Evolutionary conservation across 37 sponge, comb jelly and placozoan genomes (phyloP), one percentile per base, ranked within the genome.

Genomic region (Dysidea cf. avara): DNA sequence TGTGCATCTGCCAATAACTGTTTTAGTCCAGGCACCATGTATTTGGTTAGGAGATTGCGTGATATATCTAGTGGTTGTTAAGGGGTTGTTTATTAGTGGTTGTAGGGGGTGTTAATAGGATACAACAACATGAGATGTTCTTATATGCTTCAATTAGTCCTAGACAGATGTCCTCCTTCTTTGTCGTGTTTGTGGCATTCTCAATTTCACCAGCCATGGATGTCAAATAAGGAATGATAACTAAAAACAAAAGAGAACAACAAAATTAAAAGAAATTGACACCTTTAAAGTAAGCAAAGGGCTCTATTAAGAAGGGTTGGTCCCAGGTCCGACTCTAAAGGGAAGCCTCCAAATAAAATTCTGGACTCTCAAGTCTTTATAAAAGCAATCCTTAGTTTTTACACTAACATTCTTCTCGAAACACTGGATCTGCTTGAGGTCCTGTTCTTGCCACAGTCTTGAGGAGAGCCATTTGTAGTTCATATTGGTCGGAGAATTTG

Each of bases 81-180:
- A 64, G 54, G 60, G 5, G 60, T 21, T 59, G 52, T 20, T 2
- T 11, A 37, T 5, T 32, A 61, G 30, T 38, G 26, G 22, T n/a
- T 24, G 54, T 31, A 7, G 20, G n/a, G n/a, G n/a, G n/a, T n/a
- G n/a, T n/a, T n/a, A n/a, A n/a, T n/a, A n/a, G 86, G 91, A 92
- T 94, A 94, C 90, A 94, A 84, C 94, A 90, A 24, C 80, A 86
- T 20, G 84, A 77, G 21, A 94, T 62, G 55, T 85, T 79, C 54
- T 47, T 81, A 63, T 88, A 94, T 26, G 81, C 83, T 1, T 86
- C 94, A 4, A 90, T 57, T 39, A 94, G 69, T 2, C 59, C 64
- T 1, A 59, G 60, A 25, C 81, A 78, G 21, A 94, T 47, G 79
- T 94, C 90, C 26, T 49, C 34, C 24, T 72, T 39, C 56, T 75